Conservation (phyloP, 23 tunicate genomes). For the Oikopleura albicans region DNA sequence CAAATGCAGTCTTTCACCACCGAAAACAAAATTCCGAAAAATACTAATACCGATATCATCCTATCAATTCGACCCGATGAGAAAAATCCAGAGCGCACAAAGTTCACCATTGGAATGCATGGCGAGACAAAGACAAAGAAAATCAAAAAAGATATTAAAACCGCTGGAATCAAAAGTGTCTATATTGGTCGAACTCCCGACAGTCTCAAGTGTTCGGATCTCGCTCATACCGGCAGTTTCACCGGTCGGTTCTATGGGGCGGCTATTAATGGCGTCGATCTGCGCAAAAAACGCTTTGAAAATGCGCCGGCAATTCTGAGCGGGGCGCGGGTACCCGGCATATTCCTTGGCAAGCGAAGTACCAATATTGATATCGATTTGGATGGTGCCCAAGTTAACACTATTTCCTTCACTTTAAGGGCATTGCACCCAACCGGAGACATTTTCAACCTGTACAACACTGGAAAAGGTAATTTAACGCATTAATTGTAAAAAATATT, state of each 20-base stretch:
- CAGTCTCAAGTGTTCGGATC: neutral
- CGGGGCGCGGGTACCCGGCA: neutral
- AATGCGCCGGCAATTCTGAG: neutral
- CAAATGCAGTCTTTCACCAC: neutral
- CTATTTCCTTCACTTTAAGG: neutral
- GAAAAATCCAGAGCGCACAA: neutral
- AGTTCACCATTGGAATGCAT: neutral
- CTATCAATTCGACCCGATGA: neutral
- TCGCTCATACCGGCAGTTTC: neutral
- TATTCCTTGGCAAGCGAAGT: neutral
- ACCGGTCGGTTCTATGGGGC: neutral
- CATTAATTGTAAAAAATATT: too few species aligned
- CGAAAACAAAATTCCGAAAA: neutral
- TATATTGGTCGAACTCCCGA: neutral
- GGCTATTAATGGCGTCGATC: neutral
- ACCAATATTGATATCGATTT: neutral
- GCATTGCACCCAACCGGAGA: neutral
- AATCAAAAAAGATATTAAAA: neutral
- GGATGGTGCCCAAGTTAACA: neutral
- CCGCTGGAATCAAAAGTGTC: neutral
- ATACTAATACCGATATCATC: neutral
- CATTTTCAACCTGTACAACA: neutral
- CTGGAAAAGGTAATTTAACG: neutral
- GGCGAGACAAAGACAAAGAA: neutral
- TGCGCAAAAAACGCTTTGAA: neutral